Base-by-base conservation (phyloP, 2,888 invertebrate genomes). In the Ornithoptera alexandrae region DNA sequence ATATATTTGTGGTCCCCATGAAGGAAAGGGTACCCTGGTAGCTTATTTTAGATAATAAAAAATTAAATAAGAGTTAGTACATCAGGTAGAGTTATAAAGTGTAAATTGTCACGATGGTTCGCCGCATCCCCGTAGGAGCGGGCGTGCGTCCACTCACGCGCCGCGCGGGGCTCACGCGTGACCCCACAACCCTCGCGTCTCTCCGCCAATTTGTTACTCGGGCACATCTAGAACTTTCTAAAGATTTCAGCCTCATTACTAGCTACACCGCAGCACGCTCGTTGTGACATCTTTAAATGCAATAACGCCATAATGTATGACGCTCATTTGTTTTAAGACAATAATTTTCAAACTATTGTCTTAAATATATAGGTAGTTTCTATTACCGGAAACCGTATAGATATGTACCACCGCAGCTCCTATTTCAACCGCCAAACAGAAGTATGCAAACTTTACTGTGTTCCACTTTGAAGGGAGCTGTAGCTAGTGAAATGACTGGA, bases 191-290 rank as follows among this genome's bases (percentile, higher is more conserved):
- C 81, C 83, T 81, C 78, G 79, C 78, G 81, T 81, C 81, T 80
- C 72, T 77, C 78, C 77, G 76, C 79, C 84, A 84, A 86, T 86
- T 85, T 86, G 86, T 85, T 83, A 84, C 77, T 77, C 76, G 74
- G 74, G 76, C 77, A 76, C 79, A 79, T 79, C 78, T 77, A 79
- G 79, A 79, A 79, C 84, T 84, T 84, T 84, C 84, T 81, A 81
- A 70, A 70, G 70, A 70, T 70, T 67, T 67, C 64, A 70, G 64
- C 70, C 70, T 70, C 70, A 70, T 70, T 70, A 70, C 70, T 64
- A 64, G 64, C 62, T 62, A 62, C 61, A 57, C 61, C 60, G 30
- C 61, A 61, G 60, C 67, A 70, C 69, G 70, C 63, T 60, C 64
- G 64, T 70, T 67, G 70, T 67, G 70, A 70, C 67, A 67, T 70